Evolutionary conservation across 1,140 invertebrate species (phyloP).

Genomic region (Cyrtorhinus lividipennis): DNA sequence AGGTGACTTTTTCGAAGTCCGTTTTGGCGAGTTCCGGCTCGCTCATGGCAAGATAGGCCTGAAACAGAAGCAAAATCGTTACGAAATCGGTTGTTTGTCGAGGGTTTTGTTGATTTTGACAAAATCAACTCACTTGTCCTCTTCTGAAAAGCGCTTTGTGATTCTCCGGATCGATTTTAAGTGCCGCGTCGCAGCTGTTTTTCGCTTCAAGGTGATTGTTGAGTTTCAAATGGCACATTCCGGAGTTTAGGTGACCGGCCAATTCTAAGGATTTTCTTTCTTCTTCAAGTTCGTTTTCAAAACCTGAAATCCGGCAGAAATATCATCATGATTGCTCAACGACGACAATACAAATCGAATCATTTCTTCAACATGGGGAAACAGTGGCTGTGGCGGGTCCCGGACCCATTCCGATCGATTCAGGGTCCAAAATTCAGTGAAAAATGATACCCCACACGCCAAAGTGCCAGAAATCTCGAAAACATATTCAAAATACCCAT

Average conservation of each 20-base stretch:
- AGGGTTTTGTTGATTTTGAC: neutral
- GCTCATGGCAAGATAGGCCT: slow-evolving; percentile 56
- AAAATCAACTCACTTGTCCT: slow-evolving; percentile 43
- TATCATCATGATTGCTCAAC: slow-evolving; percentile 25
- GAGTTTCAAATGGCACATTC: slow-evolving; percentile 69
- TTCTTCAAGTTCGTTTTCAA: slow-evolving; percentile 33
- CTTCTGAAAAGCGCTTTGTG: slow-evolving; percentile 82
- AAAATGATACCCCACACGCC: too few species aligned
- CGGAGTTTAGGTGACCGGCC: slow-evolving; percentile 66
- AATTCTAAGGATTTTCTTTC: slow-evolving; percentile 49
- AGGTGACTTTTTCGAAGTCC: slow-evolving; percentile 61
- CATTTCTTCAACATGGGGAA: too few species aligned
- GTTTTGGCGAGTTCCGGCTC: slow-evolving; percentile 63
- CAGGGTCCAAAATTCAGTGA: too few species aligned
- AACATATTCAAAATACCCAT: too few species aligned
- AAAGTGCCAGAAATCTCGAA: too few species aligned
- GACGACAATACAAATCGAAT: too few species aligned
- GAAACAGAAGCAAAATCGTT: slow-evolving; percentile 14
- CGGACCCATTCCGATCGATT: too few species aligned
- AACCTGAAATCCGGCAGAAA: slow-evolving; percentile 26
- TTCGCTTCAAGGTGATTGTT: slow-evolving; percentile 58
- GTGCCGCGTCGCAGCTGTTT: slow-evolving; percentile 49
- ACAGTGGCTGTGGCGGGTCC: too few species aligned
- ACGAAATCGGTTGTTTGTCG: neutral
- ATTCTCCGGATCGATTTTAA: slow-evolving; percentile 61